These are phyloP conservation scores for Seriola rivoliana DNA, from an alignment of 2,113 vertebrate genomes.

Conservation along the genomic window DNA sequence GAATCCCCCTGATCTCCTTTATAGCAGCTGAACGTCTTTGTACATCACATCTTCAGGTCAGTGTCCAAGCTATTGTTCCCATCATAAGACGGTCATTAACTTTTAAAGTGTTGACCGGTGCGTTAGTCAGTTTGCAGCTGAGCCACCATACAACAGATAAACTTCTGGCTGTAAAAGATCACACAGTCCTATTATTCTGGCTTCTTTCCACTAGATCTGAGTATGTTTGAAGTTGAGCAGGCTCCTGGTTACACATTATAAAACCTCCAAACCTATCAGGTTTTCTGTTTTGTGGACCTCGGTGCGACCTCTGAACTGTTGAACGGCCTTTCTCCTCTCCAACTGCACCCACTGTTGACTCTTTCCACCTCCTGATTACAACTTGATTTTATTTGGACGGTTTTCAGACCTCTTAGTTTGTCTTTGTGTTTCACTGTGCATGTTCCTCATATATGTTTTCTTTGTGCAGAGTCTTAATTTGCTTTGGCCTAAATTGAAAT, in stretches of 20 bases:
- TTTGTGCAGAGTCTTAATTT: background rate
- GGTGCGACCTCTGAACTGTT: slow-evolving; percentile 55
- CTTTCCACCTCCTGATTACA: slow-evolving; percentile 16
- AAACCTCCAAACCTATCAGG: slow-evolving; percentile 28
- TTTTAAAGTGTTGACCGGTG: background rate
- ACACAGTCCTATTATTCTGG: background rate
- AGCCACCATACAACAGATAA: background rate
- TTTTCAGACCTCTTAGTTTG: slow-evolving; percentile 1
- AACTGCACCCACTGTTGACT: background rate
- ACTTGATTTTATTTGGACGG: background rate
- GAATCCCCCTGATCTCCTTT: slow-evolving; percentile 25
- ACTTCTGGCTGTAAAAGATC: slow-evolving; percentile 2
- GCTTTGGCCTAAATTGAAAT: background rate
- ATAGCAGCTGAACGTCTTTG: background rate
- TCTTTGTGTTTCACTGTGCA: background rate
- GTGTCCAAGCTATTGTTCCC: slow-evolving; percentile 10
- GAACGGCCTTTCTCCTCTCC: background rate
- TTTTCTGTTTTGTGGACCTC: slow-evolving; percentile 56
- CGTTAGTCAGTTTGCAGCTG: background rate
- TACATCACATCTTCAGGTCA: background rate
- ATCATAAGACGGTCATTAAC: background rate
- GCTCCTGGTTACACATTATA: slow-evolving; percentile 40
- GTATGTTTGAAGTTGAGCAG: slow-evolving; percentile 38
- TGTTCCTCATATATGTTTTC: background rate
- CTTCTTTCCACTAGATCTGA: slow-evolving; percentile 37